Evolutionary conservation across 1,140 invertebrate genomes (phyloP).

Genomic region (Phenacoccus solenopsis): DNA sequence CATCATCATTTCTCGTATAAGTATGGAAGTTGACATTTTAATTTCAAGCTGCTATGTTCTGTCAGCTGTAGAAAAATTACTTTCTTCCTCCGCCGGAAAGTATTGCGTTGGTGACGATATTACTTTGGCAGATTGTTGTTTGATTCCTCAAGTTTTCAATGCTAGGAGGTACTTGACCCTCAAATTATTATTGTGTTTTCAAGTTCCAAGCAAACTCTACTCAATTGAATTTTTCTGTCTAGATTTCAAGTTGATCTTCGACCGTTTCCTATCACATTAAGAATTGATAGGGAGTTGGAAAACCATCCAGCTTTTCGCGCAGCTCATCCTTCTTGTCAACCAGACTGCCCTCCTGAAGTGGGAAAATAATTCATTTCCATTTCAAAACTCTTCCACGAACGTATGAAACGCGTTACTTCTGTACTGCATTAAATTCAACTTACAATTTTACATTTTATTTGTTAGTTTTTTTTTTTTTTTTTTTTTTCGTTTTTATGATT

Average conservation of each 20-base stretch:
- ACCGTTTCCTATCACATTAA: conserved; percentile 74
- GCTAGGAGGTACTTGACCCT: conserved; percentile 61
- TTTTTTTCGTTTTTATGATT: no score
- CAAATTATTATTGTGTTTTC: conserved; percentile 17
- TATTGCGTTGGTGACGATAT: conserved; percentile 90
- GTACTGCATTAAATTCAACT: no score
- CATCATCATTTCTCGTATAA: conserved; percentile 19
- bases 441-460: no score
- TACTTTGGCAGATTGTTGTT: conserved; percentile 85
- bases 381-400: no score
- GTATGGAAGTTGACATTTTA: neutral
- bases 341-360: conserved; percentile 77
- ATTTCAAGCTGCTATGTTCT: no score
- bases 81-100: conserved; percentile 72
- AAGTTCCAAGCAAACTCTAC: neutral
- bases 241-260: conserved; percentile 84
- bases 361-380: conserved; percentile 48
- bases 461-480: no score
- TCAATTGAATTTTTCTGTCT: conserved; percentile 24
- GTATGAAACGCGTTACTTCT: no score
- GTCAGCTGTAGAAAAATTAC: conserved; percentile 70
- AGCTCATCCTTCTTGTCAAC: conserved; percentile 76
- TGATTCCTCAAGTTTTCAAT: conserved; percentile 89
- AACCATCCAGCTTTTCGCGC: conserved; percentile 76
- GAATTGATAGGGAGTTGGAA: conserved; percentile 74